phyloP scores from a whole-genome alignment of 2,113 vertebrate species.

The Diadophis punctatus region DNA sequence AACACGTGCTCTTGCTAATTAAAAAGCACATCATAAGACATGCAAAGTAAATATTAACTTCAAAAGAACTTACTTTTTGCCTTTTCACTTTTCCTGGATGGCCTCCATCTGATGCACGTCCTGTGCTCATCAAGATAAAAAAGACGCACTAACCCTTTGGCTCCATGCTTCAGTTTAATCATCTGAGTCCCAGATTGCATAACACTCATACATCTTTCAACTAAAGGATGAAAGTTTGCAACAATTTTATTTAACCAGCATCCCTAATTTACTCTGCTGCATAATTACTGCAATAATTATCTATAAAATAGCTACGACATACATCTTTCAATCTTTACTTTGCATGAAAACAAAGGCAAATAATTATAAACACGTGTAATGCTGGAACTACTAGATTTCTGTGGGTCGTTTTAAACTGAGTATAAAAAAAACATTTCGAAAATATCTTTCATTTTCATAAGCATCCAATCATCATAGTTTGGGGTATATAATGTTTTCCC shows the following conservation, averaged over 20 bases:
- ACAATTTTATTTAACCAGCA: neutral
- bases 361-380: neutral
- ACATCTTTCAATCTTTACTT: neutral
- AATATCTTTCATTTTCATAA: neutral
- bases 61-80: conserved; percentile 86
- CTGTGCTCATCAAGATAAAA: conserved; percentile 98
- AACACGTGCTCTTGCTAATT: neutral
- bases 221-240: conserved; percentile 68
- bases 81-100: conserved; percentile 95
- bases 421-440: neutral
- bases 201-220: conserved; percentile 98
- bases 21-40: neutral
- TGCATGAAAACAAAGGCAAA: neutral
- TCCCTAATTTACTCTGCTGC: neutral
- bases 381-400: neutral
- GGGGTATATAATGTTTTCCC: neutral
- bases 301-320: neutral
- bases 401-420: neutral
- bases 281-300: rapidly evolving
- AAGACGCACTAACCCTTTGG: conserved; percentile 91
- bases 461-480: neutral
- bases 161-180: conserved; percentile 96
- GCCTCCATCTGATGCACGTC: conserved; percentile 93
- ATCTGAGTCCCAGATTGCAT: conserved; percentile 99
- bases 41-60: neutral